Conservation (phyloP, 2,888 invertebrate genomes). For the Malthinus seriepunctatus region DNA sequence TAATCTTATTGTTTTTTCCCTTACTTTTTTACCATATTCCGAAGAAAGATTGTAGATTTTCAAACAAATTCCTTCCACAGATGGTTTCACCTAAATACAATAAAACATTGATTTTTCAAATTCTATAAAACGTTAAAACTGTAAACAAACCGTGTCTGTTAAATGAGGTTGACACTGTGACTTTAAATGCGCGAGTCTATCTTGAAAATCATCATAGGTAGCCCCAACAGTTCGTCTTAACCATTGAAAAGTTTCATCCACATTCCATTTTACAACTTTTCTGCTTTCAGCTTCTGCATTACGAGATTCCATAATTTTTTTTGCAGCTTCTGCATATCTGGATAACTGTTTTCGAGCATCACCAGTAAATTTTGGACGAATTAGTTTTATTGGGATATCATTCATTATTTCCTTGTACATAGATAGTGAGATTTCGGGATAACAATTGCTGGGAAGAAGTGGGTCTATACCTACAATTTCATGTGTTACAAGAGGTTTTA, state of each 20-base stretch:
- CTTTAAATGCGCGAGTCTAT: slow-evolving; percentile 86
- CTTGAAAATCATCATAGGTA: slow-evolving; percentile 92
- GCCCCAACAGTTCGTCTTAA: slow-evolving; percentile 89
- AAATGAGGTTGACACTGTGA: slow-evolving; percentile 95
- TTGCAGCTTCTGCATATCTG: slow-evolving; percentile 92
- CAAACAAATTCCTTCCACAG: slow-evolving; percentile 92
- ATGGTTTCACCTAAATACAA: slow-evolving; percentile 67
- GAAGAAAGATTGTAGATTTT: slow-evolving; percentile 92
- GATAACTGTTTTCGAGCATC: slow-evolving; percentile 91
- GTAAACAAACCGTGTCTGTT: slow-evolving; percentile 73
- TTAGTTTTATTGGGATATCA: slow-evolving; percentile 94
- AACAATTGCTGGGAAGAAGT: slow-evolving; percentile 87
- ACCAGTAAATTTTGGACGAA: slow-evolving; percentile 93
- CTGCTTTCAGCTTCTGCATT: slow-evolving; percentile 91
- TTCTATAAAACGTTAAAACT: background rate
- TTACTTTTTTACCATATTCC: slow-evolving; percentile 89
- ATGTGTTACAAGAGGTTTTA: background rate
- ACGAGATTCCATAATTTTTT: slow-evolving; percentile 93
- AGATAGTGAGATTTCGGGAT: slow-evolving; percentile 88
- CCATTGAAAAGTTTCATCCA: slow-evolving; percentile 97
- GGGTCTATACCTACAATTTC: slow-evolving; percentile 76
- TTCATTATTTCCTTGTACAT: slow-evolving; percentile 99
- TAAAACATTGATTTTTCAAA: background rate
- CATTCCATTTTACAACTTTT: slow-evolving; percentile 98
- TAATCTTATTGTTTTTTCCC: slow-evolving; percentile 82